Base-by-base conservation (phyloP, 2,797 vertebrate genomes). In the Gymnocypris eckloni region DNA sequence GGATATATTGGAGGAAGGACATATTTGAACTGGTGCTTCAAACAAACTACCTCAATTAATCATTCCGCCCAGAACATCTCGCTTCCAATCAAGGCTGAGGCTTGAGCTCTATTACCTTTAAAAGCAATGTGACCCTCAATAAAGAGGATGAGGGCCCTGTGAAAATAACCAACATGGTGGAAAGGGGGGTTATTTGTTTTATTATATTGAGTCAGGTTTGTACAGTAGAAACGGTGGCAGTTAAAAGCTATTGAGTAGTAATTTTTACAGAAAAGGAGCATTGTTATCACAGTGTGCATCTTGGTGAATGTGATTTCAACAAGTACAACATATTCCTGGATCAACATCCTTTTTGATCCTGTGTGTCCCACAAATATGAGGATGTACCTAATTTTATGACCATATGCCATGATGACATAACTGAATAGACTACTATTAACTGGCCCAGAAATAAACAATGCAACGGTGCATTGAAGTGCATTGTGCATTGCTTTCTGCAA, bases 21-120 rank as follows among this genome's bases (percentile, higher is more conserved):
- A 82, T 66, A 45, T 86, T 81, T 87, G 73, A 82, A 82, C 25
- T 45, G 33, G 13, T 41, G 43, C 78, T 85, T 79, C 78, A 85
- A 88, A 88, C 72, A 82, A 88, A 87, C 48, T 79, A 43, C 72
- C 33, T 22, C 72, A 85, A 85, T 86, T 78, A 79, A 86, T 86
- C 83, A 72, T 86, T 70, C 83, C 18, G 39, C 15, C 56, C 11
- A 50, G 73, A 84, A 73, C 79, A 71, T 72, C 76, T 86, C 45
- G 28, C 67, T 79, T 85, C 80, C 75, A 78, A 79, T 87, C 37
- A 79, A 67, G 79, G 37, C 71, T 64, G 70, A 66, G 64, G 66
- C 54, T 83, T 73, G 50, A 81, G 50, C 77, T 84, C 73, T 78
- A 50, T 69, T 86, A 77, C 20, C 25, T 72, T 69, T 28, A 59